Percentiles rank a stretch among this genome's conserved stretches.
Evolutionary conservation across 2,888 invertebrate species (phyloP).

Genomic region (Blomia tropicalis): DNA sequence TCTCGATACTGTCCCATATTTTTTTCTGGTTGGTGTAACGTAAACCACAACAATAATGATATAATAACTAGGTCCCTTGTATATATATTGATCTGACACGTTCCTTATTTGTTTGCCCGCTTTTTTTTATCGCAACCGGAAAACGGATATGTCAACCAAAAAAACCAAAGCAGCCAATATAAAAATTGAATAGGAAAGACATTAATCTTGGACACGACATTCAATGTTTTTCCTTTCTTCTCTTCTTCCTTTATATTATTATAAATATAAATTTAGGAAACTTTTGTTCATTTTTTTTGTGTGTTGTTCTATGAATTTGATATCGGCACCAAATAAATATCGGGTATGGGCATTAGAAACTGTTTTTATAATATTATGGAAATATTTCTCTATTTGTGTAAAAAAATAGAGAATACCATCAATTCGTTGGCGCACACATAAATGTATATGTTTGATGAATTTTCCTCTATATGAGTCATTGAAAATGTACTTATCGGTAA

Average conservation of each 20-base stretch:
- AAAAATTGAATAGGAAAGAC: background rate
- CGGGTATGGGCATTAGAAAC: no score
- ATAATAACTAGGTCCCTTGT: background rate
- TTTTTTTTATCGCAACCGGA: conserved; percentile 12
- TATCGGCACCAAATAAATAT: no score
- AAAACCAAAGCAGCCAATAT: background rate
- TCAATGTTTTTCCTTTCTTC: no score
- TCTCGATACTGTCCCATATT: no score
- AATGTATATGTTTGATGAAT: no score
- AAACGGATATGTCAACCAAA: background rate
- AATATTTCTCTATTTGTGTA: background rate
- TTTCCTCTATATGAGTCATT: no score
- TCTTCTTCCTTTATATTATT: no score
- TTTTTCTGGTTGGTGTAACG: no score
- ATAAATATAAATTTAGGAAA: background rate
- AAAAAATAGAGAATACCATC: background rate
- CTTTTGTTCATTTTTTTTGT: background rate
- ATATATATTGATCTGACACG: no score
- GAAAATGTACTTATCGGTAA: conserved; percentile 3
- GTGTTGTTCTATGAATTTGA: no score
- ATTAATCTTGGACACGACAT: conserved; percentile 7
- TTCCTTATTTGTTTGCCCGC: no score
- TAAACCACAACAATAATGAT: background rate
- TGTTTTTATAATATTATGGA: background rate
- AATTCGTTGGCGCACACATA: no score